Percentiles rank a stretch among this genome's conserved stretches.
Conservation (phyloP, 2,888 invertebrate species). For the Bruchidius siliquastri region DNA sequence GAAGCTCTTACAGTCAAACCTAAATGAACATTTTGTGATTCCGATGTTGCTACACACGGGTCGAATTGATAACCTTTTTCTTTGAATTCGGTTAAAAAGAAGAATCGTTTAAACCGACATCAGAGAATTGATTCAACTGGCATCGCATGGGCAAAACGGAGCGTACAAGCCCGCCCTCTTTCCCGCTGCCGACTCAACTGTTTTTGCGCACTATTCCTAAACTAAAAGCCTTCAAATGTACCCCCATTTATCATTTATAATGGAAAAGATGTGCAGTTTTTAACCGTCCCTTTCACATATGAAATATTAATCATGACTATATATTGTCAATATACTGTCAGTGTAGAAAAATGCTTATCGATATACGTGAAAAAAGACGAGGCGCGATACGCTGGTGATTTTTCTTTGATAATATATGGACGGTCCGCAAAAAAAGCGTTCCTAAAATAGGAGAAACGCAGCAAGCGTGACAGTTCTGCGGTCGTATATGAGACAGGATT, state of each 20-base stretch:
- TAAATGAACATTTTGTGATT: too few species aligned
- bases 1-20: too few species aligned
- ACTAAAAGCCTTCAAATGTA: conserved; percentile 32
- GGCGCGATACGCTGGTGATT: neutral
- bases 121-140: neutral
- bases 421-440: neutral
- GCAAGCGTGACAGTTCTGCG: neutral
- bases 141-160: neutral
- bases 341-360: conserved; percentile 2
- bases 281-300: conserved; percentile 23
- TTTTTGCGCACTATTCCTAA: conserved; percentile 8
- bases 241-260: conserved; percentile 33
- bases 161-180: neutral
- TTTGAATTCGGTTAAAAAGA: too few species aligned
- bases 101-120: neutral
- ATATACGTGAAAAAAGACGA: neutral
- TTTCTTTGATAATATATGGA: conserved; percentile 1
- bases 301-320: conserved; percentile 18
- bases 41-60: too few species aligned
- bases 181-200: neutral
- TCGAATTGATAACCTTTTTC: too few species aligned
- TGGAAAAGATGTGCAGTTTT: conserved; percentile 32
- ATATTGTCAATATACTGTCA: conserved; percentile 13
- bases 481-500: neutral
- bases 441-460: neutral